These are phyloP conservation scores for Conus betulinus DNA, from an alignment of 1,140 invertebrate species.

Conservation along the genomic window DNA sequence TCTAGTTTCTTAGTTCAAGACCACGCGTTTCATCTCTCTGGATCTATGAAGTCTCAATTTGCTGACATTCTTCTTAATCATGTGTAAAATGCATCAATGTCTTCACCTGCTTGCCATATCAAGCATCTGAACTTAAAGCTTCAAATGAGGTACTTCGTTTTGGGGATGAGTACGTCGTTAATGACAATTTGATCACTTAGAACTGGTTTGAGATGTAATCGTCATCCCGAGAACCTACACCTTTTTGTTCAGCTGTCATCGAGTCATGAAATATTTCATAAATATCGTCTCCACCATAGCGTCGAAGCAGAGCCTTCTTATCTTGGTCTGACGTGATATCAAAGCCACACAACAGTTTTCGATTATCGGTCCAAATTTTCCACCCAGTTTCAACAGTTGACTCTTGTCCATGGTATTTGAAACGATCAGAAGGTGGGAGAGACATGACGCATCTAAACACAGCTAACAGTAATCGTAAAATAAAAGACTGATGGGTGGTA, in stretches of 20 bases:
- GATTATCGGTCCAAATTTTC: not conserved
- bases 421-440: no score
- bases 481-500: no score
- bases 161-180: not conserved
- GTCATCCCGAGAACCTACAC: no score
- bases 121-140: not conserved
- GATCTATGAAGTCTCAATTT: not conserved
- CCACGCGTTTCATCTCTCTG: not conserved
- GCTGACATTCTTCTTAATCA: not conserved
- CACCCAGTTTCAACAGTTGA: not conserved
- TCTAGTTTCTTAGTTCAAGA: not conserved
- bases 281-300: conserved; percentile 7
- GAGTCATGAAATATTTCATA: not conserved
- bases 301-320: conserved; percentile 1
- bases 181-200: no score
- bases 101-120: not conserved
- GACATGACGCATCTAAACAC: no score
- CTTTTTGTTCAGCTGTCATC: not conserved
- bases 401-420: no score
- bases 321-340: not conserved
- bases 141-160: conserved; percentile 26
- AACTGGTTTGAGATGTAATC: no score
- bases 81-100: not conserved
- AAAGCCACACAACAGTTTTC: conserved; percentile 3
- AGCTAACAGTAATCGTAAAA: no score